Conservation (phyloP, 2,888 invertebrate genomes). For the Campopleginae sp. region DNA sequence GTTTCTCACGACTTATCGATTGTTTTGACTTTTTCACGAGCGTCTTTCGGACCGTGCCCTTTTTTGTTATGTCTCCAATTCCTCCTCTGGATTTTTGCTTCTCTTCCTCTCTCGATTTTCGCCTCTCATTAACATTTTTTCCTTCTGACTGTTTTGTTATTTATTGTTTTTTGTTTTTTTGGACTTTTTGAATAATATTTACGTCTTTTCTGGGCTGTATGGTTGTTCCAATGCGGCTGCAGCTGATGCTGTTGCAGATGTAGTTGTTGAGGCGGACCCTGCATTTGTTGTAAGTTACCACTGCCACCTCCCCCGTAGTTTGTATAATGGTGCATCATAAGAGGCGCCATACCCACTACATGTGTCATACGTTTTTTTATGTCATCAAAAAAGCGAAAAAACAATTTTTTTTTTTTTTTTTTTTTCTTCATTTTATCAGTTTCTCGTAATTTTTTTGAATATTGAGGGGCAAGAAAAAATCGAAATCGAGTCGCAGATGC, state of each 20-base stretch:
- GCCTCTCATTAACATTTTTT: not conserved
- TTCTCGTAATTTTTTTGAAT: slow-evolving; percentile 41
- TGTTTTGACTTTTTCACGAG: slow-evolving; percentile 22
- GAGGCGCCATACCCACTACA: slow-evolving; percentile 85
- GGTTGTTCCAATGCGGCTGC: slow-evolving; percentile 85
- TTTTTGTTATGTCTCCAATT: slow-evolving; percentile 9
- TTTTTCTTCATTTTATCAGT: slow-evolving; percentile 47
- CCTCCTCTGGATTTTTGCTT: slow-evolving; percentile 53
- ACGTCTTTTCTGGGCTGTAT: slow-evolving; percentile 85
- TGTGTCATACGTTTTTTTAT: slow-evolving; percentile 74
- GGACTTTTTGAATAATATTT: slow-evolving; percentile 81
- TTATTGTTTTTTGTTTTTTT: slow-evolving; percentile 59
- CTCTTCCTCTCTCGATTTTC: slow-evolving; percentile 30
- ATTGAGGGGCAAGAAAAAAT: slow-evolving; percentile 28
- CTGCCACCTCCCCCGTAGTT: slow-evolving; percentile 86
- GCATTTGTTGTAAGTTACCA: slow-evolving; percentile 85
- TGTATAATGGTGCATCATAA: slow-evolving; percentile 86
- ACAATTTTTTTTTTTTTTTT: slow-evolving; percentile 19
- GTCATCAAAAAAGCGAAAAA: slow-evolving; percentile 65
- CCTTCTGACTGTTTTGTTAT: not conserved
- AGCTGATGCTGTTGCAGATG: slow-evolving; percentile 84
- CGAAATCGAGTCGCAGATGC: slow-evolving; percentile 72
- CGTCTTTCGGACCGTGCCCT: slow-evolving; percentile 4
- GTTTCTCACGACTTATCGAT: not conserved
- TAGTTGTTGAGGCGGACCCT: slow-evolving; percentile 85